Conservation (phyloP, 2,797 vertebrate genomes). For the Echeneis naucrates region DNA sequence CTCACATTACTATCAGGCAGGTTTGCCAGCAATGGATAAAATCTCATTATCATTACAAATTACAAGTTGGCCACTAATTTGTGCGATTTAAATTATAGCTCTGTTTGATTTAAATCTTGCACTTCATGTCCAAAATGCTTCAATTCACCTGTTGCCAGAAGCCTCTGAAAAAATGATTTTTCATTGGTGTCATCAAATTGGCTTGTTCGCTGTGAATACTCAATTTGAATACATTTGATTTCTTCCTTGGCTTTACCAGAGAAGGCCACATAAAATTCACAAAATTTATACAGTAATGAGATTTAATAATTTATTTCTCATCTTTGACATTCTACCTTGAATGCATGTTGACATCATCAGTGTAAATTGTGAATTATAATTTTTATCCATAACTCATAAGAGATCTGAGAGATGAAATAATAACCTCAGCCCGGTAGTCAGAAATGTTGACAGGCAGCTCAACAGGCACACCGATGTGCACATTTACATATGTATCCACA, state of each 20-base stretch:
- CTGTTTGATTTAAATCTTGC: conserved; percentile 40
- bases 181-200: conserved; percentile 11
- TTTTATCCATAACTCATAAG: conserved; percentile 20
- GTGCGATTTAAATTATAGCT: conserved; percentile 23
- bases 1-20: conserved; percentile 40
- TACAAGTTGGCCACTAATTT: conserved; percentile 34
- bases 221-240: conserved; percentile 1
- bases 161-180: conserved; percentile 20
- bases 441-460: conserved; percentile 26
- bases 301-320: conserved; percentile 41
- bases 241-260: conserved; percentile 10
- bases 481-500: conserved; percentile 50
- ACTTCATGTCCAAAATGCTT: conserved; percentile 25
- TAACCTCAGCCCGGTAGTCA: conserved; percentile 27
- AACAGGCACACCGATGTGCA: conserved; percentile 42
- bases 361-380: conserved; percentile 39
- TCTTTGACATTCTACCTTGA: conserved; percentile 22
- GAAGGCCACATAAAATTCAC: conserved; percentile 3
- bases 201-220: conserved; percentile 5
- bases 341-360: too few relatives aligned
- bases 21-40: conserved; percentile 36
- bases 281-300: conserved; percentile 16
- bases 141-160: conserved; percentile 44
- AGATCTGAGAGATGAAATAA: conserved; percentile 25
- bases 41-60: conserved; percentile 57